Percentiles rank a stretch among this genome's conserved stretches.
These are phyloP conservation scores for Hypselothyrea guttata DNA, from an alignment of 2,888 invertebrate species.

Conservation along the genomic window DNA sequence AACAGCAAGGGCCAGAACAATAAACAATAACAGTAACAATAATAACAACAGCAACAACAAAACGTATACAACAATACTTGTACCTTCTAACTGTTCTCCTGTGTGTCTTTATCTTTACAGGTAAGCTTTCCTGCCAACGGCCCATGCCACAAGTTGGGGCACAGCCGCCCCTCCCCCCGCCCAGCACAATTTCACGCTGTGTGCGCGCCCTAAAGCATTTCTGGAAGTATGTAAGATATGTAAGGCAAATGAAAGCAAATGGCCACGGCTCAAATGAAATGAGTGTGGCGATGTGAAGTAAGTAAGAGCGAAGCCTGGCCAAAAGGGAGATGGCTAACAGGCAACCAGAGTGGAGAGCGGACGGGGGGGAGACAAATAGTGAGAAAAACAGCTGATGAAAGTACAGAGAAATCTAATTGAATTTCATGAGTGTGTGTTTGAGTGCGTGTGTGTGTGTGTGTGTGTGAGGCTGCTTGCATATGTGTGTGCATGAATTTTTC, in stretches of 20 bases:
- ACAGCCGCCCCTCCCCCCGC: neutral
- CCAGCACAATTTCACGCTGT: conserved; percentile 57
- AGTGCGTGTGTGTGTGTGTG: conserved; percentile 8
- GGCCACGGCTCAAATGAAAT: conserved; percentile 33
- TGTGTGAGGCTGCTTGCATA: conserved; percentile 7
- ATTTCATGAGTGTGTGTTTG: conserved; percentile 36
- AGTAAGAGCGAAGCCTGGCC: neutral
- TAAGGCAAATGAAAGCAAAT: conserved; percentile 59
- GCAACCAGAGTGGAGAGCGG: neutral
- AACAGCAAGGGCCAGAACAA: conserved; percentile 8
- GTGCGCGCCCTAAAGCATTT: conserved; percentile 34
- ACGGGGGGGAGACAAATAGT: conserved; percentile 4
- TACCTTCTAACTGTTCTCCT: conserved; percentile 31
- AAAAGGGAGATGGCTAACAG: neutral
- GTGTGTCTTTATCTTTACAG: conserved; percentile 49
- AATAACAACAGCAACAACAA: neutral
- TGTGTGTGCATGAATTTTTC: neutral
- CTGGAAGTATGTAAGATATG: conserved; percentile 20
- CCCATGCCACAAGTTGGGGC: neutral
- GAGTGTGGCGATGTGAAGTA: conserved; percentile 6
- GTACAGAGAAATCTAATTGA: conserved; percentile 65
- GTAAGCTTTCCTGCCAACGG: conserved; percentile 46
- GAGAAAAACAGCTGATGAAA: conserved; percentile 52
- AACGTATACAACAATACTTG: conserved; percentile 21
- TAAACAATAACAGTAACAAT: conserved; percentile 10